Conservation (phyloP, 1,140 invertebrate species). For the Homalodisca vitripennis region DNA sequence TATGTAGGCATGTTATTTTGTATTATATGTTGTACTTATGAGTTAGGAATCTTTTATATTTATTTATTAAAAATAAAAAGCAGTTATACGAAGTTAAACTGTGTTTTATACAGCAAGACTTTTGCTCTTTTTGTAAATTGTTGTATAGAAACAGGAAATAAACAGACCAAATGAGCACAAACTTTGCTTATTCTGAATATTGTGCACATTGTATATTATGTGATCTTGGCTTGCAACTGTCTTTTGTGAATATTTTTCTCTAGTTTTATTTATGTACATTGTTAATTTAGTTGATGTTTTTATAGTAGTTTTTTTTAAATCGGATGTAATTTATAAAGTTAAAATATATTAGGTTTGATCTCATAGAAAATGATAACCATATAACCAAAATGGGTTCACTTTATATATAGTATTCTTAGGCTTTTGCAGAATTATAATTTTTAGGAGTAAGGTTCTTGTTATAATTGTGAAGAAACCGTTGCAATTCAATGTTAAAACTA, state of each 20-base stretch:
- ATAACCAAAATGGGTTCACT: slow-evolving; percentile 2
- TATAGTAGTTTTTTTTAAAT: slow-evolving; percentile 12
- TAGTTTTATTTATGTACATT: background rate
- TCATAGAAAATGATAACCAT: slow-evolving; percentile 11
- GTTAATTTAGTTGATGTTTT: background rate
- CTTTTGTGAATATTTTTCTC: slow-evolving; percentile 10
- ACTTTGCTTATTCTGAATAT: too few relatives aligned
- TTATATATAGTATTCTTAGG: background rate
- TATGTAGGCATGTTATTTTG: too few relatives aligned
- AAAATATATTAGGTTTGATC: slow-evolving; percentile 13
- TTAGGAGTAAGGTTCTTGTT: background rate
- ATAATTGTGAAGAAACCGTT: background rate
- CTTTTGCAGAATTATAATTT: background rate
- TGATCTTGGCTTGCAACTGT: background rate
- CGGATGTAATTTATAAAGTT: background rate
- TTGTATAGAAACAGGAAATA: too few relatives aligned
- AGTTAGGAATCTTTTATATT: too few relatives aligned
- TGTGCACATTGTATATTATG: slow-evolving; percentile 6
- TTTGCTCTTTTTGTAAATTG: too few relatives aligned
- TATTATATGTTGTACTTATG: too few relatives aligned
- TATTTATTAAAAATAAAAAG: too few relatives aligned
- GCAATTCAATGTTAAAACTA: slow-evolving; percentile 9
- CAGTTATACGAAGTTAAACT: too few relatives aligned
- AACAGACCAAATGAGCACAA: too few relatives aligned
- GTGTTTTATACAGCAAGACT: too few relatives aligned